phyloP scores from a whole-genome alignment of 2,888 invertebrate species.

The Esperia sulphurella region DNA sequence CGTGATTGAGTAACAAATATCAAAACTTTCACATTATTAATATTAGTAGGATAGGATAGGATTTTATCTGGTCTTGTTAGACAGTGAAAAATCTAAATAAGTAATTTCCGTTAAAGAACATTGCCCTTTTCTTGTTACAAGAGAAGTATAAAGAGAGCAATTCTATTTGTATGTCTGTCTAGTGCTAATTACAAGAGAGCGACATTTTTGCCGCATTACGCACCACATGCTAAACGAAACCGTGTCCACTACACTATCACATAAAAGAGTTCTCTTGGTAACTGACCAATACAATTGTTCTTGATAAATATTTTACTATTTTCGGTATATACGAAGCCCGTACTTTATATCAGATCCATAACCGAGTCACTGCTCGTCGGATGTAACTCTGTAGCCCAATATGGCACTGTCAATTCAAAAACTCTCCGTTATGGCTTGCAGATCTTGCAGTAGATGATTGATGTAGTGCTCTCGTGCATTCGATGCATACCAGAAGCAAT shows the following conservation, averaged over 20 bases:
- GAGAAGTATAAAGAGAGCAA: slow-evolving; percentile 37
- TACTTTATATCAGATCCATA: too few species aligned
- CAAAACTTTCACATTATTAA: too few species aligned
- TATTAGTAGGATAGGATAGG: too few species aligned
- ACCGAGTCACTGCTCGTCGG: too few species aligned
- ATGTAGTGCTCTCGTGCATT: too few species aligned
- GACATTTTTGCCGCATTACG: slow-evolving; percentile 54
- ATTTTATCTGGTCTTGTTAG: neutral
- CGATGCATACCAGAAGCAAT: too few species aligned
- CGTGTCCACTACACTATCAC: slow-evolving; percentile 21
- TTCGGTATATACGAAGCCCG: too few species aligned
- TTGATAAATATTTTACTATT: neutral
- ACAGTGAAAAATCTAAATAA: neutral
- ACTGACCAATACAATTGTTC: slow-evolving; percentile 2
- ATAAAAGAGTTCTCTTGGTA: neutral
- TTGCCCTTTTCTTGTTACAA: slow-evolving; percentile 35
- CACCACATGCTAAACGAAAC: slow-evolving; percentile 22
- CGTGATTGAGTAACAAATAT: too few species aligned
- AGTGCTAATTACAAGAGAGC: slow-evolving; percentile 52
- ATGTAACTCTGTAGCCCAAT: too few species aligned
- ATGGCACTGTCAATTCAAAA: too few species aligned
- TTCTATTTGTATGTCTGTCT: slow-evolving; percentile 46
- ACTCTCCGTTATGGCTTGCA: too few species aligned
- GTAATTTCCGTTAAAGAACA: slow-evolving; percentile 30
- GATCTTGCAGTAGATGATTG: too few species aligned